Evolutionary conservation across 2,888 invertebrate genomes (phyloP), one percentile per base, ranked within the genome.

Genomic region (Alcis repandata): DNA sequence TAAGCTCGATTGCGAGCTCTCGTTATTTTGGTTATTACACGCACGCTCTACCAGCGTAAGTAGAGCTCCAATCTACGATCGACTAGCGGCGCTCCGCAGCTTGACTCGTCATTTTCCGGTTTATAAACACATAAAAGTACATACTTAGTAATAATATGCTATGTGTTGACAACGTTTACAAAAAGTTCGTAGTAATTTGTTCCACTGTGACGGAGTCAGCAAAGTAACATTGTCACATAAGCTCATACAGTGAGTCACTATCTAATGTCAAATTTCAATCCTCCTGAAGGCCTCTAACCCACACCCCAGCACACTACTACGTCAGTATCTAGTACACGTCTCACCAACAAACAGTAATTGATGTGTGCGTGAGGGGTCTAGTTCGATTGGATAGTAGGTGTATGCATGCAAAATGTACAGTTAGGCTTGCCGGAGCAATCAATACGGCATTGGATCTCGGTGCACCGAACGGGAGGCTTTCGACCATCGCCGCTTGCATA

Each of bases 391-490:
- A 63, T 63, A 71, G 81, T 89, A 88, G 87, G 87, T 92, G 92
- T 92, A 92, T 89, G 91, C 90, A 93, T 92, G 92, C 92, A 92
- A 92, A 92, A 92, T 91, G 82, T 91, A 93, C 92, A 90, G 91
- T 92, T 92, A 91, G 87, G 59, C 63, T 52, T 27, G 54, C 43
- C 36, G 54, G 57, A 59, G 15, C 41, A 57, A 62, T 66, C 65
- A 52, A 66, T 66, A 66, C 65, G 52, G 60, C 57, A 80, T 80
- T 74, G 80, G 67, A 69, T 74, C 73, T 76, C 67, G 72, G 71
- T 80, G 80, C 80, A 80, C 67, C 79, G 71, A 61, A 61, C 58
- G 40, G 38, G 58, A 64, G 64, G 60, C 65, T 66, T 67, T 70
- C 59, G 59, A 56, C 58, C 58, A 61, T 57, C 48, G 19, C 40